phyloP scores from a whole-genome alignment of 1,140 invertebrate species.

The Hyles euphorbiae region DNA sequence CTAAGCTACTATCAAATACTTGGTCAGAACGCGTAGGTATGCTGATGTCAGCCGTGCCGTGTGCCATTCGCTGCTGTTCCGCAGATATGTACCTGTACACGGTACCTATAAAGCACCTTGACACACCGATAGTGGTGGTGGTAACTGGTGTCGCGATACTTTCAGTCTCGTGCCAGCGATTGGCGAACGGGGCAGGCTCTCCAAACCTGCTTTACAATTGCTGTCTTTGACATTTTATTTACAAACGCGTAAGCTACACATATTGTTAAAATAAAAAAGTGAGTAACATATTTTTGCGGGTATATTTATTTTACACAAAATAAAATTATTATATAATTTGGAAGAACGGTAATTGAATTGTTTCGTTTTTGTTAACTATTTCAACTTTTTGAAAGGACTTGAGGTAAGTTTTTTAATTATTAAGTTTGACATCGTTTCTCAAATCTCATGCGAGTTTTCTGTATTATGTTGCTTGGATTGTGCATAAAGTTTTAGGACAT shows the following conservation, averaged over 20 bases:
- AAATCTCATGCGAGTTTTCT: no score
- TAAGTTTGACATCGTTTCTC: no score
- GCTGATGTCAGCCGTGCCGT: no score
- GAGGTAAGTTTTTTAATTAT: no score
- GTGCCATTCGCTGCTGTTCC: no score
- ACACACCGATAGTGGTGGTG: slow-evolving; percentile 5
- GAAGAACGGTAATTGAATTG: background rate
- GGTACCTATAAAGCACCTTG: background rate
- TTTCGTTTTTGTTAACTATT: background rate
- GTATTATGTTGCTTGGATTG: no score
- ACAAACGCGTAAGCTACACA: background rate
- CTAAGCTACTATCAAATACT: no score
- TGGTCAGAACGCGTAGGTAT: no score
- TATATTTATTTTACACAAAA: background rate
- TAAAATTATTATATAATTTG: background rate
- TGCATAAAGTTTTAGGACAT: no score
- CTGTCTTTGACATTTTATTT: background rate
- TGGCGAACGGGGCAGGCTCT: background rate
- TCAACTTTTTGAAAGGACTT: background rate
- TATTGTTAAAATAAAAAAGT: background rate
- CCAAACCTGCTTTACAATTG: background rate
- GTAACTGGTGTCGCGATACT: slow-evolving; percentile 3
- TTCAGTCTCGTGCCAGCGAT: background rate
- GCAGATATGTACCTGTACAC: no score
- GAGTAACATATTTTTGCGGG: background rate